Evolutionary conservation across 2,113 vertebrate species (phyloP).

Genomic region (Lampris megalopsis): DNA sequence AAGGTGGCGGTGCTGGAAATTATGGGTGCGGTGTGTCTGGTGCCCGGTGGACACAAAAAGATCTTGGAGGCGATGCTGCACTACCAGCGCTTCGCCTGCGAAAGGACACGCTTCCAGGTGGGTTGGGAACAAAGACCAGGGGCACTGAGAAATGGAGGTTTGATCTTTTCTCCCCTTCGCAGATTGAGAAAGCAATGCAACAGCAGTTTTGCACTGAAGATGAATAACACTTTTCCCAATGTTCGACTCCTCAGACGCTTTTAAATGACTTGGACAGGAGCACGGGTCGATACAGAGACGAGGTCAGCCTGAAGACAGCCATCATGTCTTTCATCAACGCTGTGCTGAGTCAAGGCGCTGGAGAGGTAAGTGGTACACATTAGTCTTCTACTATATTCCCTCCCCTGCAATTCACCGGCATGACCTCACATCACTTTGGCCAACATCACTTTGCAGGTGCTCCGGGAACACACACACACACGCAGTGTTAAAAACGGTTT

Average conservation of each 20-base stretch:
- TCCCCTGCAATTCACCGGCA: background rate
- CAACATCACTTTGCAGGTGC: background rate
- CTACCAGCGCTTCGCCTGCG: slow-evolving; percentile 96
- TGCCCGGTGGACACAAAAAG: slow-evolving; percentile 96
- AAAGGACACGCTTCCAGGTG: slow-evolving; percentile 98
- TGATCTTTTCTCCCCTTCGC: background rate
- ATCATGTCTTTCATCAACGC: slow-evolving; percentile 99
- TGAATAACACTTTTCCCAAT: slow-evolving; percentile 28
- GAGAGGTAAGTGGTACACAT: slow-evolving; percentile 86
- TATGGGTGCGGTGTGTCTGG: slow-evolving; percentile 98
- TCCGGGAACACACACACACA: background rate
- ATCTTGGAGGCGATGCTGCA: slow-evolving; percentile 97
- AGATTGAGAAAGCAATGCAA: background rate
- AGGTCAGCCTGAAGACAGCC: slow-evolving; percentile 98
- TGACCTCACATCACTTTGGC: background rate
- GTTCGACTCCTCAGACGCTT: slow-evolving; percentile 84
- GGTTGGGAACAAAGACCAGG: slow-evolving; percentile 5
- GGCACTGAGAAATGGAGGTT: background rate
- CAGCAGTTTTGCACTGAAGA: background rate
- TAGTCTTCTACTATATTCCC: background rate
- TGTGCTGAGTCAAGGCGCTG: slow-evolving; percentile 96
- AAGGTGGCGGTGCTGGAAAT: slow-evolving; percentile 99
- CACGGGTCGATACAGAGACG: slow-evolving; percentile 95
- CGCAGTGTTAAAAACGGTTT: background rate
- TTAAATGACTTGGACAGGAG: slow-evolving; percentile 97